Evolutionary conservation across 2,113 vertebrate genomes (phyloP), one percentile per base, ranked within the genome.

Genomic region (Oreochromis niloticus): DNA sequence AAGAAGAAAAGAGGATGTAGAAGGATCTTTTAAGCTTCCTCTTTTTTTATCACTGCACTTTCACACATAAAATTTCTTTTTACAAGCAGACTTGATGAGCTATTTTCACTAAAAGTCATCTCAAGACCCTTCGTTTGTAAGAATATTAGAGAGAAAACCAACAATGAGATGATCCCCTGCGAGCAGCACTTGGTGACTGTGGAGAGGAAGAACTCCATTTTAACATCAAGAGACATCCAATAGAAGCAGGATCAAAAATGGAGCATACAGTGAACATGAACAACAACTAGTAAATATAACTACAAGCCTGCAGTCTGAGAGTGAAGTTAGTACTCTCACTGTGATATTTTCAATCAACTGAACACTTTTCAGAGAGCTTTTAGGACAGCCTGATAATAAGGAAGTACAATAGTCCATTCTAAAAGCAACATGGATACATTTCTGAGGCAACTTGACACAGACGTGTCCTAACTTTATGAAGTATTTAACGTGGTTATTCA

Each of bases 11-110:
- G 63, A 78, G 30, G 52, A 75, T 66, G 75, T 79, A 13, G 83
- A 30, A 87, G 88, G 85, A 34, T 34, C 27, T 66, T 2, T 87
- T 61, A 11, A 9, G 59, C 59, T 93, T 95, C 94, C 93, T 90
- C 81, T 90, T 92, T 52, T 81, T 34, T 50, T 4, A 13, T 52
- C 4, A 50, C 54, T 19, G 52, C 66, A 59, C 80, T 41, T 61
- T 82, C 41, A 68, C 12, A 8, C 22, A 2, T 9, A 32, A 22
- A 17, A 84, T 22, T 10, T 22, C 1, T 14, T 13, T 24, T 52
- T n/a, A n/a, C 17, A 52, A 78, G 43, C 4, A 27, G 6, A 5
- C 36, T 50, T 43, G 14, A 43, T 71, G 1, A 57, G 71, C 71
- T 78, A 0, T 78, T 78, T 46, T 27, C 14, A 75, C 46, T 48